phyloP scores from a whole-genome alignment of 2,888 invertebrate species.

The Galeopsomyia nigrocyanea region DNA sequence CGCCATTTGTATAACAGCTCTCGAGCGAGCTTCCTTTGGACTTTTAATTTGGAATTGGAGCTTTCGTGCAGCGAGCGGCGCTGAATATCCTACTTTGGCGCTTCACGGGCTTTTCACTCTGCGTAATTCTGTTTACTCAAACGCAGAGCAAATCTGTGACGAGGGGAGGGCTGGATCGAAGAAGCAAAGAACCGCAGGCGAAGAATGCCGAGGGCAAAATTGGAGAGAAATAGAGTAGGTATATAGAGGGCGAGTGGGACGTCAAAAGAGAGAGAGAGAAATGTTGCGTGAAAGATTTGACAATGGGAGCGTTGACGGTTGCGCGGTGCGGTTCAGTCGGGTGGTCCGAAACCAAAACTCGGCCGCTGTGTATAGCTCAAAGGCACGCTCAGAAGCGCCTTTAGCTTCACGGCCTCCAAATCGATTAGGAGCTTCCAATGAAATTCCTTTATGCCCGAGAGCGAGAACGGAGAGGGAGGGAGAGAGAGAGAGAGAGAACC shows the following conservation, averaged over 20 bases:
- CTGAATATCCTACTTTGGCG: too few relatives aligned
- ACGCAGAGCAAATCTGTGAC: too few relatives aligned
- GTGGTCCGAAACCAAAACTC: constrained; percentile 29
- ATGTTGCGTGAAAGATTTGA: constrained; percentile 17
- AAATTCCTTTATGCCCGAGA: constrained; percentile 42
- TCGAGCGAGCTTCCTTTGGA: too few relatives aligned
- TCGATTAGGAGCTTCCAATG: constrained; percentile 50
- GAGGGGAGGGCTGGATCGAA: too few relatives aligned
- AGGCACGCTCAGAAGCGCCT: constrained; percentile 11
- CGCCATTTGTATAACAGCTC: too few relatives aligned
- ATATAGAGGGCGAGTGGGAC: background rate
- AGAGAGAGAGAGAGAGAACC: too few relatives aligned
- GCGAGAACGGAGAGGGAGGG: too few relatives aligned
- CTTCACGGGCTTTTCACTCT: too few relatives aligned
- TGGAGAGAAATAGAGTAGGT: too few relatives aligned
- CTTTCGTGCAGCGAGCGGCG: too few relatives aligned
- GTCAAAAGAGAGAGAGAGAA: background rate
- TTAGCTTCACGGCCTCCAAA: constrained; percentile 31
- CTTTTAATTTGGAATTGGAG: too few relatives aligned
- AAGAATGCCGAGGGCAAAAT: background rate
- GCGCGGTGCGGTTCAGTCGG: constrained; percentile 16
- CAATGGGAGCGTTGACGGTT: constrained; percentile 46
- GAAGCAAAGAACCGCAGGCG: background rate
- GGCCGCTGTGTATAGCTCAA: constrained; percentile 20
- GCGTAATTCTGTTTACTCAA: too few relatives aligned